phyloP scores from a whole-genome alignment of 2,113 vertebrate genomes.

The Zosterops pallidus region DNA sequence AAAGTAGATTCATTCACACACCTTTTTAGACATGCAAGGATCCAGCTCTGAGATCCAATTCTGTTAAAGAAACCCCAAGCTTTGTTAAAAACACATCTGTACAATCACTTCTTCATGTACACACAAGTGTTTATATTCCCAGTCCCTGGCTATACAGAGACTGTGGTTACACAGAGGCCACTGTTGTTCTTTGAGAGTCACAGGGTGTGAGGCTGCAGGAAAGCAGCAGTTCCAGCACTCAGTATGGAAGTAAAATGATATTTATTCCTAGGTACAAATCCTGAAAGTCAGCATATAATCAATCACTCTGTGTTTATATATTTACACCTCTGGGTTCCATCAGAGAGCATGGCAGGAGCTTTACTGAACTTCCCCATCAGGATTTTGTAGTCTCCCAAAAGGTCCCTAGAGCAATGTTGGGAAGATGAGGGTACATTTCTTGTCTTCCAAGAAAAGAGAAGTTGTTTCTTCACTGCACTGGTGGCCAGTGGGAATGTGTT shows the following conservation, averaged over 20 bases:
- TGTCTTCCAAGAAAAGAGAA: neutral
- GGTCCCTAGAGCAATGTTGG: neutral
- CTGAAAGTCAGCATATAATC: constrained; percentile 51
- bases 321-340: constrained; percentile 54
- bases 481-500: neutral
- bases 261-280: constrained; percentile 52
- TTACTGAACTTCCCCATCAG: neutral
- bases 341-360: neutral
- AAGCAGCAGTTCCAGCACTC: constrained; percentile 16
- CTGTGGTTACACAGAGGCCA: neutral
- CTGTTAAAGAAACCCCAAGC: neutral
- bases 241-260: constrained; percentile 7
- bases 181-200: neutral
- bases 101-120: neutral
- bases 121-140: neutral
- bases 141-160: neutral
- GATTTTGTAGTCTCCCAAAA: neutral
- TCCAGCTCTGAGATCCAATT: neutral
- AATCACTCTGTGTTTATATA: constrained; percentile 32
- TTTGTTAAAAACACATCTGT: neutral
- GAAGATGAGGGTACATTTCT: neutral
- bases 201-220: constrained; percentile 19
- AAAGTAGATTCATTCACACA: neutral
- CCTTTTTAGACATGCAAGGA: neutral
- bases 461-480: neutral